phyloP scores from a whole-genome alignment of 2,888 invertebrate genomes.

The Reticulitermes lucifugus region DNA sequence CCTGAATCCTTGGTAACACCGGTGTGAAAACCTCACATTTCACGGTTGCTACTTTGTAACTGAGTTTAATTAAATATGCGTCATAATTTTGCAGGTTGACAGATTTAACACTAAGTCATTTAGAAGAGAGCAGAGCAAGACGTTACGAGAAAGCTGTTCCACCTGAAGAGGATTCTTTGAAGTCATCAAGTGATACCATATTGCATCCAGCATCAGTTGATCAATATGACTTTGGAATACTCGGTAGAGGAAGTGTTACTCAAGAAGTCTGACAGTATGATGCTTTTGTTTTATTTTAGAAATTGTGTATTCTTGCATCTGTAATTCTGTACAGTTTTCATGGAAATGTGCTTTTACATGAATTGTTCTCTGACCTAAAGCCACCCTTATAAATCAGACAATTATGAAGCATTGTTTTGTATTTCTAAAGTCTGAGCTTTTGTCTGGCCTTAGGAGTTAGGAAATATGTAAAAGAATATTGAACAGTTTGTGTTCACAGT shows the following conservation, averaged over 20 bases:
- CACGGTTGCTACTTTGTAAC: too few relatives aligned
- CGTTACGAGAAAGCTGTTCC: constrained; percentile 81
- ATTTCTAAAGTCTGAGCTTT: too few relatives aligned
- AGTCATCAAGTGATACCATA: constrained; percentile 58
- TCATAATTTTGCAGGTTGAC: constrained; percentile 68
- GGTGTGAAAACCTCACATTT: too few relatives aligned
- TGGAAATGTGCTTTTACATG: too few relatives aligned
- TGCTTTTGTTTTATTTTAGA: not conserved
- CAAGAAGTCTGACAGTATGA: constrained; percentile 57
- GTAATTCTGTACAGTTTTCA: too few relatives aligned
- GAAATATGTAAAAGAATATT: too few relatives aligned
- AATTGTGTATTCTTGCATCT: not conserved
- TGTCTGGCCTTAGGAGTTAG: too few relatives aligned
- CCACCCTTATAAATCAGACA: too few relatives aligned
- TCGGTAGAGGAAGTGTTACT: constrained; percentile 80
- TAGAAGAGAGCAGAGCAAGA: constrained; percentile 54
- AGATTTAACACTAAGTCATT: constrained; percentile 66
- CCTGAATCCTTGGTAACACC: too few relatives aligned
- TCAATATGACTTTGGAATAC: constrained; percentile 76
- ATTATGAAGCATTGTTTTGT: too few relatives aligned
- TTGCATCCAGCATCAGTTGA: constrained; percentile 71
- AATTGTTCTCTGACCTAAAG: too few relatives aligned
- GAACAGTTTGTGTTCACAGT: too few relatives aligned
- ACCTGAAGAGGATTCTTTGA: constrained; percentile 72
- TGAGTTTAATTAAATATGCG: not conserved